Conservation (phyloP, 2,113 vertebrate genomes). For the Plestiodon gilberti region DNA sequence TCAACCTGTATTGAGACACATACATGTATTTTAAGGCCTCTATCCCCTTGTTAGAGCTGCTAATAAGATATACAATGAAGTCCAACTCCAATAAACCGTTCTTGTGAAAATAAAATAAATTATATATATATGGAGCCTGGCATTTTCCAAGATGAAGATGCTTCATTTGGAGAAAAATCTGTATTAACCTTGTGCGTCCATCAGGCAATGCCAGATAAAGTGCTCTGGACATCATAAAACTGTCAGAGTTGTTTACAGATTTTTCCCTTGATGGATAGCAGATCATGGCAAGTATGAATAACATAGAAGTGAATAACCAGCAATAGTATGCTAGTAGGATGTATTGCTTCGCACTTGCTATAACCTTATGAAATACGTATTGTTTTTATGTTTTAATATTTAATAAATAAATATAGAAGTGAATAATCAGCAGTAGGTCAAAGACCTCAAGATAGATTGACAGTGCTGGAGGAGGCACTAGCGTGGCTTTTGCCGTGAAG, state of each 20-base stretch:
- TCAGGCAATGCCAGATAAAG: background rate
- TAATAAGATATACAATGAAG: background rate
- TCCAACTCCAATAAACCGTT: background rate
- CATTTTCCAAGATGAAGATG: background rate
- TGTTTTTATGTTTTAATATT: no score
- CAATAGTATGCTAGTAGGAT: no score
- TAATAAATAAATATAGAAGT: no score
- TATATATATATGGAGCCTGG: background rate
- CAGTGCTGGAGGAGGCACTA: no score
- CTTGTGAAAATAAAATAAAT: background rate
- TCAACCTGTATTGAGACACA: background rate
- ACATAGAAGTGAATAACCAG: background rate
- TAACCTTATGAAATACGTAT: no score
- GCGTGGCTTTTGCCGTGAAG: no score
- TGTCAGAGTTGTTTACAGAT: slow-evolving; percentile 18
- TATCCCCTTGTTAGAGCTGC: background rate
- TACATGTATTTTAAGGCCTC: background rate
- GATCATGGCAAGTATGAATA: background rate
- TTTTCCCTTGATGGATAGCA: background rate
- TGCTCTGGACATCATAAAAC: slow-evolving; percentile 2
- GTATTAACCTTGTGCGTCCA: background rate
- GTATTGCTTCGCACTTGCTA: no score
- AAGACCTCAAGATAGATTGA: background rate
- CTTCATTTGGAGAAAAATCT: background rate
- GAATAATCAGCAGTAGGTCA: background rate